These are phyloP conservation scores for Auanema sp. DNA, from an alignment of 2,888 invertebrate genomes.

Conservation along the genomic window DNA sequence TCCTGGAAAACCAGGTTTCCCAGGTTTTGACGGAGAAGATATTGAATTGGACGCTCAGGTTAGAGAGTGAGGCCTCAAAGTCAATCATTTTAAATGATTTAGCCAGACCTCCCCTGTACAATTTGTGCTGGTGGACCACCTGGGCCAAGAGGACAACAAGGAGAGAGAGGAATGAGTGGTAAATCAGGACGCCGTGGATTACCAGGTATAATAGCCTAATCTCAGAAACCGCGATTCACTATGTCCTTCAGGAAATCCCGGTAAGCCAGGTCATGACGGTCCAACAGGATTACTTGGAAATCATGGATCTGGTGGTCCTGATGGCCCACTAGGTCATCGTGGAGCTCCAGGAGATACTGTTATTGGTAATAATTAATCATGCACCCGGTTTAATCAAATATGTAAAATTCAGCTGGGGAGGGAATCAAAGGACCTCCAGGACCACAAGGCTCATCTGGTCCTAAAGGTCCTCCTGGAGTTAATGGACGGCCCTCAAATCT, in stretches of 20 bases:
- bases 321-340: constrained; percentile 31
- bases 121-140: constrained; percentile 51
- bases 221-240: too few species aligned
- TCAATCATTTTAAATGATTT: constrained; percentile 1
- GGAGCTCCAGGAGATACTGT: constrained; percentile 42
- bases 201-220: constrained; percentile 12
- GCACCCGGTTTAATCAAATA: neutral
- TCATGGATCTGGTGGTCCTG: constrained; percentile 18
- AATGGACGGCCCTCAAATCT: constrained; percentile 51
- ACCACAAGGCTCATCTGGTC: constrained; percentile 42
- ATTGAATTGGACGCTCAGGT: constrained; percentile 39
- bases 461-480: constrained; percentile 44
- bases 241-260: constrained; percentile 27
- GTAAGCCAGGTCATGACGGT: constrained; percentile 39
- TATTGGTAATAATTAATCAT: constrained; percentile 23
- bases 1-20: constrained; percentile 45
- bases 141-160: constrained; percentile 47
- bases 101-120: constrained; percentile 46
- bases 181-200: constrained; percentile 19
- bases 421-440: constrained; percentile 55
- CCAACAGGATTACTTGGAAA: constrained; percentile 33
- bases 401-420: constrained; percentile 37
- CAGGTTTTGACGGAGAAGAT: constrained; percentile 41
- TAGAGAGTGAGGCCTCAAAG: neutral
- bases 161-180: constrained; percentile 43